Evolutionary conservation across 30 jellyfish, hydroid and myxozoan species (phyloP).

Genomic region (Nemopilema nomurai): DNA sequence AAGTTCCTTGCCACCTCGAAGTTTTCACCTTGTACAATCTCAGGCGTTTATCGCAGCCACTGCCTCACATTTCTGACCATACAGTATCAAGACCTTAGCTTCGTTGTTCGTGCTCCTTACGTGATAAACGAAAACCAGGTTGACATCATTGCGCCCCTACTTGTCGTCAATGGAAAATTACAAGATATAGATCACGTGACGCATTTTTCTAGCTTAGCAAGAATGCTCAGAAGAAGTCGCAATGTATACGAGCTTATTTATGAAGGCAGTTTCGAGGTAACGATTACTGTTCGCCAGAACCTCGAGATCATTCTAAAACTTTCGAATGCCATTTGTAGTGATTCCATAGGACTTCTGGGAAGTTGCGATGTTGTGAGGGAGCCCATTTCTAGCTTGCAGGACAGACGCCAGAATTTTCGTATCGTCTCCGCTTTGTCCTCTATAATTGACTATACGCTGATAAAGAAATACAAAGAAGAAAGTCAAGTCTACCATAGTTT

Average conservation of each 20-base stretch:
- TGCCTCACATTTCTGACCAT: constrained; percentile 46
- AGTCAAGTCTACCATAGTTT: constrained; percentile 14
- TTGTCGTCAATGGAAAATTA: constrained; percentile 21
- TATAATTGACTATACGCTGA: constrained; percentile 5
- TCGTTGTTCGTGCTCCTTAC: constrained; percentile 63
- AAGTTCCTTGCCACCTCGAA: constrained; percentile 6
- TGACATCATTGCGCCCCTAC: constrained; percentile 19
- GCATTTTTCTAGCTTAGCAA: constrained; percentile 1
- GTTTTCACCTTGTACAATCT: constrained; percentile 25
- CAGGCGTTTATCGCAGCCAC: constrained; percentile 24
- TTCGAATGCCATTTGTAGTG: constrained; percentile 11
- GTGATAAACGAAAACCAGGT: background rate
- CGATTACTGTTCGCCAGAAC: constrained; percentile 33
- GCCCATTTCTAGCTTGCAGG: background rate
- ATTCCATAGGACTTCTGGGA: constrained; percentile 45
- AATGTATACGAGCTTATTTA: constrained; percentile 26
- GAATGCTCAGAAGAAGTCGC: constrained; percentile 20
- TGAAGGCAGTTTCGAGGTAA: constrained; percentile 9
- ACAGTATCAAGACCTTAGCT: background rate
- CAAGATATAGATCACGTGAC: constrained; percentile 44
- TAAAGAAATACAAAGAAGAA: background rate
- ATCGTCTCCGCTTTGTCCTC: constrained; percentile 24
- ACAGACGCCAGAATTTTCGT: background rate
- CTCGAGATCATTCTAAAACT: constrained; percentile 22
- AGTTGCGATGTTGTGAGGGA: constrained; percentile 45